Base-by-base conservation (phyloP, 2,797 vertebrate genomes). In the Aselliscus stoliczkanus region DNA sequence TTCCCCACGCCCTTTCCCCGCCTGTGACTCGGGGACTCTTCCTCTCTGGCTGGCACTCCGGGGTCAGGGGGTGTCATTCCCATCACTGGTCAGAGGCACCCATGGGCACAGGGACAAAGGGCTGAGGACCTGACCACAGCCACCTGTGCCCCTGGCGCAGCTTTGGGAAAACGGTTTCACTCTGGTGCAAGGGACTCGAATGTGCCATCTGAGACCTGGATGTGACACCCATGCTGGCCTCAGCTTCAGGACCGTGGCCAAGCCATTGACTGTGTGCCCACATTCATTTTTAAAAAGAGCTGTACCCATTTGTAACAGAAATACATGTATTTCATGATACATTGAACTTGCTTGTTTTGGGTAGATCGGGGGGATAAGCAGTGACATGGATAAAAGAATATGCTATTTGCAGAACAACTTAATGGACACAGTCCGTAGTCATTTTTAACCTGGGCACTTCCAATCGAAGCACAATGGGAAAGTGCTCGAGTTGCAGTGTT, bases 401-500 rank as follows among this genome's bases (percentile, higher is more conserved):
- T 1, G 18, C n/a, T 5, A 1, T 37, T 17, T 23, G 29, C 23
- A 3, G 47, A 64, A n/a, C 25, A 34, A 3, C 34, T 1, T 12
- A n/a, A 27, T 2, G 25, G 50, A 23, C 62, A 2, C 14, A 1
- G 44, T 4, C 10, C 64, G 7, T 2, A 2, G 39, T 18, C 1
- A 54, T 7, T 10, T 65, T 39, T 21, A 44, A 18, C 31, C 20
- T 0, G 5, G n/a, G 13, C 1, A 4, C 72, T n/a, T 37, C 31
- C 29, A 0, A 15, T 4, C 12, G 56, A 25, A 13, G 6, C 3
- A 8, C 0, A 0, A 3, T 0, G 4, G 47, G 20, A 15, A 7
- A 17, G 42, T 4, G 11, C 9, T 31, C 2, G 0, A 0, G 2
- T 7, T 1, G 2, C 18, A 4, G 5, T 0, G 2, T 5, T 29